Conservation (phyloP, 1,140 invertebrate species). For the Ctenoplectra terminalis region DNA sequence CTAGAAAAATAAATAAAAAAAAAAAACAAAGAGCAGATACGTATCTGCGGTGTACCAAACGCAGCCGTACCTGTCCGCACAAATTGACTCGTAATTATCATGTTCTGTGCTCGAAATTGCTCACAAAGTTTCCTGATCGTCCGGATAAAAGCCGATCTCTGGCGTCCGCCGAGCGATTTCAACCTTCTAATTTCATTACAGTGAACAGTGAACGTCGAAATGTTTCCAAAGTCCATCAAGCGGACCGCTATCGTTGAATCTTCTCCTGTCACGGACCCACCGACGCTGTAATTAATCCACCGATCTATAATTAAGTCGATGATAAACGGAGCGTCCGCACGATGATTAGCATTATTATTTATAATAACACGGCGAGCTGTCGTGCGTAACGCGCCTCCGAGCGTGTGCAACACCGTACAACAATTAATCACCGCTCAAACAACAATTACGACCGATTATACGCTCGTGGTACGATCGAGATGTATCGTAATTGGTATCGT, state of each 20-base stretch:
- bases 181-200: background rate
- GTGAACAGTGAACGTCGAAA: background rate
- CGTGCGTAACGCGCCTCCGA: slow-evolving; percentile 58
- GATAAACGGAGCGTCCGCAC: slow-evolving; percentile 62
- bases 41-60: background rate
- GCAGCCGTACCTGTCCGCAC: background rate
- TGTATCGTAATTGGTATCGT: slow-evolving; percentile 68
- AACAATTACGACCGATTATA: slow-evolving; percentile 69
- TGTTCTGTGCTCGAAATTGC: background rate
- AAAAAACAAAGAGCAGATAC: background rate
- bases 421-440: slow-evolving; percentile 68
- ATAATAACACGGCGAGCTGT: slow-evolving; percentile 66
- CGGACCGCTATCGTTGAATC: slow-evolving; percentile 3
- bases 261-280: slow-evolving; percentile 45
- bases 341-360: slow-evolving; percentile 70
- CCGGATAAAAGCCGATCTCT: background rate
- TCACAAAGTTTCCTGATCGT: background rate
- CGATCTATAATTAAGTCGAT: slow-evolving; percentile 68
- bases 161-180: too few species aligned
- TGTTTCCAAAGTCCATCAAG: background rate
- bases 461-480: slow-evolving; percentile 54
- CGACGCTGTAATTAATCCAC: slow-evolving; percentile 62
- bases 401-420: slow-evolving; percentile 31
- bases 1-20: too few species aligned
- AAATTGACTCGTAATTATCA: slow-evolving; percentile 19